Conservation (phyloP, 2,113 vertebrate genomes). For the Actinemys pallida region DNA sequence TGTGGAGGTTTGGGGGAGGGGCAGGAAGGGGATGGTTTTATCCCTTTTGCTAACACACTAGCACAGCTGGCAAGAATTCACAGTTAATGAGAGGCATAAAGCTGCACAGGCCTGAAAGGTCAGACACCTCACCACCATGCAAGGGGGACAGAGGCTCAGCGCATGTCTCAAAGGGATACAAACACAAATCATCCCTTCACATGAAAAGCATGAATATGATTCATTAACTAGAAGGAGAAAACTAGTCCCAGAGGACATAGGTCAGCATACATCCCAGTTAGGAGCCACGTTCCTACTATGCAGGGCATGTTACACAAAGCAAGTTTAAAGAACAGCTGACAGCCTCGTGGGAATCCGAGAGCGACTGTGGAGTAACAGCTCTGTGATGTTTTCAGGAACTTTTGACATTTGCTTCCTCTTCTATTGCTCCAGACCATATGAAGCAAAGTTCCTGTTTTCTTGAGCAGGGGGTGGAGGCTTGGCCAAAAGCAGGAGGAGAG, state of each 20-base stretch:
- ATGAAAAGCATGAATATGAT: not conserved
- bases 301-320: not conserved
- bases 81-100: not conserved
- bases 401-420: not conserved
- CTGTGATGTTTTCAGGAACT: not conserved
- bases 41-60: not conserved
- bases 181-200: conserved; percentile 13
- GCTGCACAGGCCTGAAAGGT: not conserved
- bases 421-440: not conserved
- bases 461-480: not conserved
- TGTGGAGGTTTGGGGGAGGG: not conserved
- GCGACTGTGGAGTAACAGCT: not conserved
- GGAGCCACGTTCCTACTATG: not conserved
- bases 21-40: not conserved
- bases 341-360: not conserved
- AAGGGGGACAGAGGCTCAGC: not conserved
- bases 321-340: not conserved
- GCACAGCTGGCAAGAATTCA: not conserved
- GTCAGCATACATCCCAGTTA: not conserved
- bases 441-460: not conserved
- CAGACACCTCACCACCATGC: not conserved
- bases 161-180: not conserved
- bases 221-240: not conserved
- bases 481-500: not conserved
- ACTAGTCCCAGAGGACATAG: not conserved